phyloP scores from a whole-genome alignment of 2,113 vertebrate species.

The Platysteira castanea region DNA sequence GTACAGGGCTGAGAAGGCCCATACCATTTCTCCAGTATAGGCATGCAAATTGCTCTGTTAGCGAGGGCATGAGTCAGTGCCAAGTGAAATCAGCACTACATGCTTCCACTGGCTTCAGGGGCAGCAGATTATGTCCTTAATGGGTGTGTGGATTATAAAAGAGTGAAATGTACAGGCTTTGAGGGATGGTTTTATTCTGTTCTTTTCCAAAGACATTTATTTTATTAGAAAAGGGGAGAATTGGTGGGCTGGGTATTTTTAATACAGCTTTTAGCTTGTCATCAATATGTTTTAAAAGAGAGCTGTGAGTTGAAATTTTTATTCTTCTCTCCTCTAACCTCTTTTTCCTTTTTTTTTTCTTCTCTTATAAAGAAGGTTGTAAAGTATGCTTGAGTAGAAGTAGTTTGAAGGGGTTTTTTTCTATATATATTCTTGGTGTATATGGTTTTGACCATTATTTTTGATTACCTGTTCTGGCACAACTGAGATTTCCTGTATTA shows the following conservation, averaged over 20 bases:
- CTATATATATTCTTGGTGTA: slow-evolving; percentile 25
- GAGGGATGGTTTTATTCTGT: not conserved
- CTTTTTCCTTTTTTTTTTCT: not conserved
- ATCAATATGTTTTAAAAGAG: not conserved
- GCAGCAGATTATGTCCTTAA: not conserved
- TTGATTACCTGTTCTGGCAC: slow-evolving; percentile 71
- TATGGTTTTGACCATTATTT: slow-evolving; percentile 65
- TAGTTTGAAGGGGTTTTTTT: not conserved
- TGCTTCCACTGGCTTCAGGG: not conserved
- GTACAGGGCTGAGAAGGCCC: not conserved
- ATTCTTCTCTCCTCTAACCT: not conserved
- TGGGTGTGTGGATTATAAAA: not conserved
- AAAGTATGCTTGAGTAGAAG: slow-evolving; percentile 3
- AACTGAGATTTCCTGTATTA: slow-evolving; percentile 69
- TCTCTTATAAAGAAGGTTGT: not conserved
- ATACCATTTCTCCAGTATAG: not conserved
- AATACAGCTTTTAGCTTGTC: slow-evolving; percentile 34
- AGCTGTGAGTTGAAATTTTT: not conserved
- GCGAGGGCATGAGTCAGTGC: not conserved
- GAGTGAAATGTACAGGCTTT: not conserved
- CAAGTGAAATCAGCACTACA: not conserved
- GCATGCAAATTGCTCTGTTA: not conserved
- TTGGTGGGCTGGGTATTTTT: not conserved
- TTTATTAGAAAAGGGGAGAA: slow-evolving; percentile 4
- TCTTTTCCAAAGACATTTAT: not conserved